phyloP scores from a whole-genome alignment of 2,797 vertebrate genomes.

The Gastrophryne carolinensis region DNA sequence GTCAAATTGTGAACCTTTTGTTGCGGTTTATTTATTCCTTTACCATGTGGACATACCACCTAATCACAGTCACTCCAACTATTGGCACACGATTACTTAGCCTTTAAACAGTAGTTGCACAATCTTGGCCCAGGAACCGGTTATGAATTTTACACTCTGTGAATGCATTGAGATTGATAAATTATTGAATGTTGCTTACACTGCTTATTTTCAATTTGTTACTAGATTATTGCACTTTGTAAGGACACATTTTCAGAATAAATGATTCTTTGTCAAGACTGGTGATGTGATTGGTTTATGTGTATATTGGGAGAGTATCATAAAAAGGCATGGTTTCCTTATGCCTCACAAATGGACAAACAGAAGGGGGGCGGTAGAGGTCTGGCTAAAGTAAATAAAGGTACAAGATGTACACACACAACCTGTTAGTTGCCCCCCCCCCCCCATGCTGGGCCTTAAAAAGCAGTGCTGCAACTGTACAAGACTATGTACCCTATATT shows the following conservation, averaged over 20 bases:
- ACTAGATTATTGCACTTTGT: constrained; percentile 29
- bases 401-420: too few species aligned
- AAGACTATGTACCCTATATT: too few species aligned
- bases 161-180: neutral
- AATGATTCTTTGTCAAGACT: neutral
- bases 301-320: too few species aligned
- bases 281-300: neutral
- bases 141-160: neutral
- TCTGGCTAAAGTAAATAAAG: too few species aligned
- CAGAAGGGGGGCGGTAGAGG: too few species aligned
- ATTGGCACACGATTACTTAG: neutral
- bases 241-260: constrained; percentile 32
- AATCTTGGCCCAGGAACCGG: neutral
- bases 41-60: neutral
- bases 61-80: neutral
- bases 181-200: neutral
- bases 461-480: too few species aligned
- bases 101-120: neutral
- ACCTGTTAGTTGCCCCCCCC: too few species aligned
- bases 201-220: constrained; percentile 6
- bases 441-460: too few species aligned
- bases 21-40: neutral
- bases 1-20: neutral
- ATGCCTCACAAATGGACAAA: too few species aligned
- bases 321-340: too few species aligned